Evolutionary conservation across 2,113 vertebrate genomes (phyloP).

Genomic region (Menidia beryllina): DNA sequence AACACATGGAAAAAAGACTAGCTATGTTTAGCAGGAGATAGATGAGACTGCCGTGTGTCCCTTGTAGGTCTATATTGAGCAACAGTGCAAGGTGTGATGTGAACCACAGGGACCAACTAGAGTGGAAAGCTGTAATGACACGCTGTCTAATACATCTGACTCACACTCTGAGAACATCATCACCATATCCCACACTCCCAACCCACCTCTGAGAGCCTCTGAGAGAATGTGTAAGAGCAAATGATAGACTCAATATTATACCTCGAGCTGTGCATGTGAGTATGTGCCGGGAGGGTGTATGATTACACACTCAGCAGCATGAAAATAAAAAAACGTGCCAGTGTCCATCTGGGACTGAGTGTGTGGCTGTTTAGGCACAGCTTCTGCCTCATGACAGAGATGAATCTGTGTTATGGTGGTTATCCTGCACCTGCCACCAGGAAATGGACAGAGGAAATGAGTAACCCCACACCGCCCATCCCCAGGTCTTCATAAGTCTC

Average conservation of each 20-base stretch:
- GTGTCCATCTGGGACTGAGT: conserved; percentile 24
- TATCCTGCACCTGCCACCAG: conserved; percentile 74
- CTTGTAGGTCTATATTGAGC: conserved; percentile 52
- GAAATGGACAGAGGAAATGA: conserved; percentile 74
- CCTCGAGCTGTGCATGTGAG: conserved; percentile 33
- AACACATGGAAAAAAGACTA: background rate
- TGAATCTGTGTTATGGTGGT: conserved; percentile 42
- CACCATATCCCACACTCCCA: conserved; percentile 41
- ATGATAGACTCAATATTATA: conserved; percentile 44
- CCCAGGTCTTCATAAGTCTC: conserved; percentile 40
- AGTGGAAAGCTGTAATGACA: conserved; percentile 69
- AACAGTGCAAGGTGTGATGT: conserved; percentile 55
- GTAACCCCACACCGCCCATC: conserved; percentile 6
- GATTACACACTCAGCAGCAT: conserved; percentile 39
- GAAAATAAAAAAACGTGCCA: conserved; percentile 25
- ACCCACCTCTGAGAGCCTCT: conserved; percentile 31
- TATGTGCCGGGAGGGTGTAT: conserved; percentile 33
- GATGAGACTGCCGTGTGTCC: conserved; percentile 39
- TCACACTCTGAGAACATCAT: conserved; percentile 67
- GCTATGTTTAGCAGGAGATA: conserved; percentile 28
- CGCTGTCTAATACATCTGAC: conserved; percentile 73
- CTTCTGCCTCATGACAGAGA: conserved; percentile 46
- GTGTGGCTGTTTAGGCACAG: conserved; percentile 11
- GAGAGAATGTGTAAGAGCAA: conserved; percentile 20
- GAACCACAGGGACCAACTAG: conserved; percentile 52